phyloP scores from a whole-genome alignment of 2,888 invertebrate species.

The Drosophila picticornis region DNA sequence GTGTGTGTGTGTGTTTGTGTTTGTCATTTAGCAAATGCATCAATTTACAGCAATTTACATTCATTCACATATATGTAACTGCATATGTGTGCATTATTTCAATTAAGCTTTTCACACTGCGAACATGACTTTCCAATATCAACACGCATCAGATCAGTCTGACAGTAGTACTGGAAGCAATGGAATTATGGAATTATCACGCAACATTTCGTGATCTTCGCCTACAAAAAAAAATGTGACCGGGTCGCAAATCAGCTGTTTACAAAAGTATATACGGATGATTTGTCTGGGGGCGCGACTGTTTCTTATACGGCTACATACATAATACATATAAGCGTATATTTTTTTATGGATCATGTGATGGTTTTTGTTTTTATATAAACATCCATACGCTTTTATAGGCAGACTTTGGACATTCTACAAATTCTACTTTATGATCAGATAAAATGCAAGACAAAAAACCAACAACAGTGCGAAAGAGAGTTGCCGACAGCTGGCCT shows the following conservation, averaged over 20 bases:
- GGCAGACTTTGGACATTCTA: conserved; percentile 67
- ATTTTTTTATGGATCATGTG: conserved; percentile 63
- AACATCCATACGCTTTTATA: conserved; percentile 30
- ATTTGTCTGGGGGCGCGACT: conserved; percentile 59
- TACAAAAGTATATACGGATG: neutral
- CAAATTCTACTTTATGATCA: conserved; percentile 51
- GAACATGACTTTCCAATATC: conserved; percentile 33
- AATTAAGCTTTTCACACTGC: conserved; percentile 38
- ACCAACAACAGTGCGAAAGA: neutral
- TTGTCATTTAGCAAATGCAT: conserved; percentile 16
- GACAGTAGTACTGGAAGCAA: conserved; percentile 37
- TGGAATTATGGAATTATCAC: conserved; percentile 57
- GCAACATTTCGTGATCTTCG: conserved; percentile 50
- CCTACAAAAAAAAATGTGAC: conserved; percentile 16
- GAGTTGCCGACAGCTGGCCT: conserved; percentile 5
- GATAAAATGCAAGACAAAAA: conserved; percentile 56
- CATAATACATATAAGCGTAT: conserved; percentile 9
- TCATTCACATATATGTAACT: conserved; percentile 1
- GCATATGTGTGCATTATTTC: conserved; percentile 24
- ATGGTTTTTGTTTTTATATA: conserved; percentile 37
- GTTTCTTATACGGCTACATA: conserved; percentile 1
- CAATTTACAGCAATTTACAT: conserved; percentile 21
- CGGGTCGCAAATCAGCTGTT: conserved; percentile 65
- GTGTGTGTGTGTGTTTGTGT: neutral
- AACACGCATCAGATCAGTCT: conserved; percentile 23